Base-by-base conservation (phyloP, 2,113 vertebrate genomes). In the human (Homo sapiens) region DNA sequence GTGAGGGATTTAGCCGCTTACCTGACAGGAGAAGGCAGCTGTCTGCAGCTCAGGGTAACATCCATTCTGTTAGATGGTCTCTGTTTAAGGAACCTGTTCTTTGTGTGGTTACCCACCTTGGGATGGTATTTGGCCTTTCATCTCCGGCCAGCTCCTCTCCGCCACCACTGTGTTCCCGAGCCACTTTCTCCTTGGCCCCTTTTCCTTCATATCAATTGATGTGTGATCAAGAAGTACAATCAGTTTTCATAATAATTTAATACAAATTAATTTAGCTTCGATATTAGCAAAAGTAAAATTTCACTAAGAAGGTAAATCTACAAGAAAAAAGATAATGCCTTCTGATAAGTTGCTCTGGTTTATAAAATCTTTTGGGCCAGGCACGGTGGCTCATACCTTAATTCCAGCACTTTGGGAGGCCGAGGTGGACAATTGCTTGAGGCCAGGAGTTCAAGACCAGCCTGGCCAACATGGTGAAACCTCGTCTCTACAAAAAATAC, bases 11-110 rank as follows among this genome's bases (percentile, higher is more conserved):
- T 95, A 90, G 88, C 61, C 1, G 3, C 78, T 96, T 66, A 73
- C 81, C 97, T 97, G 89, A 91, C 57, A 68, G 96, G 75, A 72
- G 90, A 76, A 97, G 93, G 93, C 84, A 81, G 0, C 52, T 82
- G 93, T 94, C 73, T 86, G 72, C 72, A 80, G 82, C 80, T 40
- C 9, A 68, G 66, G 80, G 92, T 50, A 40, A 27, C 89, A 78
- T 81, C 75, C 91, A 11, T 75, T 89, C 92, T 94, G 35, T 68
- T 57, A 50, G 40, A n/a, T 16, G 52, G 55, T 30, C 59, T 95
- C 38, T 43, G 75, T 86, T 22, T 73, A 43, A 55, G 38, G 50
- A 72, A 45, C 48, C 73, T 78, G 10, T 84, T 93, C 79, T 59
- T 8, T n/a, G 1, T 6, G 27, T 57, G 88, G 22, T 89, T 64